A percentile compares a stretch with the other conserved stretches of the same genome.
Conservation (phyloP, 2,888 invertebrate genomes). For the Bugula neritina region DNA sequence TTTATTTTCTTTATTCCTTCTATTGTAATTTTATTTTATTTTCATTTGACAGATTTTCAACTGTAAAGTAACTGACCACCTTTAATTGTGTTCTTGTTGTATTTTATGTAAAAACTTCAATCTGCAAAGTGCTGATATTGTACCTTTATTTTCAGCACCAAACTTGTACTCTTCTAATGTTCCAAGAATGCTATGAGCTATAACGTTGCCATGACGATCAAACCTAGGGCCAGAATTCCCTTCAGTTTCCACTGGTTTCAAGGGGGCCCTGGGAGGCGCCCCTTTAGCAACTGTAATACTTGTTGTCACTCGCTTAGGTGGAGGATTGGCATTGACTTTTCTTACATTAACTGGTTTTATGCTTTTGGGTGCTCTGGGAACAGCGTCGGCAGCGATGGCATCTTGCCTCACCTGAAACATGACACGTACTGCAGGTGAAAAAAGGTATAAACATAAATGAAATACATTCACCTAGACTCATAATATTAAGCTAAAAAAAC, state of each 20-base stretch:
- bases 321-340: neutral
- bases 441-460: too few species aligned
- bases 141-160: conserved; percentile 40
- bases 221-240: conserved; percentile 43
- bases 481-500: too few species aligned
- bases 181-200: conserved; percentile 51
- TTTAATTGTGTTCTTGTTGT: too few species aligned
- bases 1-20: too few species aligned
- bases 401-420: neutral
- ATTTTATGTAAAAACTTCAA: too few species aligned
- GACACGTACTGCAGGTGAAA: too few species aligned
- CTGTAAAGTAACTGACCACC: too few species aligned
- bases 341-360: conserved; percentile 19
- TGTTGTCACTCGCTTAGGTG: neutral
- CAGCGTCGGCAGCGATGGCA: neutral
- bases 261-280: conserved; percentile 46
- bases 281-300: conserved; percentile 47
- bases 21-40: too few species aligned
- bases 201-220: conserved; percentile 41
- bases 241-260: conserved; percentile 40
- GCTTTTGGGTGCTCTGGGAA: neutral
- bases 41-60: too few species aligned
- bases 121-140: too few species aligned
- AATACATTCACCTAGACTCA: too few species aligned
- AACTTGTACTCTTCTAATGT: conserved; percentile 45